phyloP scores from a whole-genome alignment of 2,888 invertebrate species.

The Leptopterna dolabrata region DNA sequence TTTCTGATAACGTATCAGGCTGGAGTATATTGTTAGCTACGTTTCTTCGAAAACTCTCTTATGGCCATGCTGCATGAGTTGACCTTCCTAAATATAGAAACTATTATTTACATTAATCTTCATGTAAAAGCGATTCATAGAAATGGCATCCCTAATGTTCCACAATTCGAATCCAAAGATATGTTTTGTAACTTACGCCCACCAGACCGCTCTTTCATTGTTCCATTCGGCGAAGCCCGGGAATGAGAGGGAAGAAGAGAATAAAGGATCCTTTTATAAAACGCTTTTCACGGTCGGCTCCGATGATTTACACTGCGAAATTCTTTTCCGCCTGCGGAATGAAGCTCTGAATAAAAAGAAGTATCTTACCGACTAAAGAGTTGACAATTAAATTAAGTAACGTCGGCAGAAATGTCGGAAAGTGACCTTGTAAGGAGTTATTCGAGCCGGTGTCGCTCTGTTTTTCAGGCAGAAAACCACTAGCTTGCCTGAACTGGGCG shows the following conservation, averaged over 20 bases:
- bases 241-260: not conserved
- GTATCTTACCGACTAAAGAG: not conserved
- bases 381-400: slow-evolving; percentile 4
- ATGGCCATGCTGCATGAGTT: no score
- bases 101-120: no score
- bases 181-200: not conserved
- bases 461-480: no score
- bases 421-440: not conserved
- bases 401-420: not conserved
- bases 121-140: no score
- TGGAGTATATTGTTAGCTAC: no score
- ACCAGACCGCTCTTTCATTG: not conserved
- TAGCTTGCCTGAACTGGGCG: no score
- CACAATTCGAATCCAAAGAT: not conserved
- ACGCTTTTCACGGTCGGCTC: not conserved
- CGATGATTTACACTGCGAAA: not conserved
- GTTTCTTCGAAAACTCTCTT: no score
- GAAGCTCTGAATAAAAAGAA: not conserved
- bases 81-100: no score
- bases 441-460: not conserved
- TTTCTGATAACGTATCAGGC: no score
- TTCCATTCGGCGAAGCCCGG: not conserved
- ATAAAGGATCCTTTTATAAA: not conserved
- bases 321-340: not conserved
- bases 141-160: not conserved